Percentiles rank a stretch among this genome's conserved stretches.
Conservation (phyloP, 1,140 invertebrate species). For the Drosophila pruinosa region DNA sequence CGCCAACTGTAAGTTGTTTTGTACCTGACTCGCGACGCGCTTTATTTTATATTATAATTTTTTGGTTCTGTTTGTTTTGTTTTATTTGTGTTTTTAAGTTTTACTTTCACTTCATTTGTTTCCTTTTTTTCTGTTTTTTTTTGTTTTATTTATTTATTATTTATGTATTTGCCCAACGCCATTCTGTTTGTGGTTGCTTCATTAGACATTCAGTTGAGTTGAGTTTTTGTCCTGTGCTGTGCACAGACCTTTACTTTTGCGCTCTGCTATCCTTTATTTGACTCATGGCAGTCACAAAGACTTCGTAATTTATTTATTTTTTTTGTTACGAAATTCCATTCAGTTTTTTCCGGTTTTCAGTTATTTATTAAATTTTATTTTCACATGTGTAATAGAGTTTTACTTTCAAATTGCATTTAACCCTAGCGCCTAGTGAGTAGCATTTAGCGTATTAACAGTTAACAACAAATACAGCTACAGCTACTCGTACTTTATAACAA, state of each 20-base stretch:
- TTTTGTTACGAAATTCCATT: conserved; percentile 7
- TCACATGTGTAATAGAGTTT: conserved; percentile 37
- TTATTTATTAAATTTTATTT: conserved; percentile 25
- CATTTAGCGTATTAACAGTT: conserved; percentile 57
- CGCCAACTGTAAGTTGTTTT: conserved; percentile 89
- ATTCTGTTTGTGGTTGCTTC: conserved; percentile 50
- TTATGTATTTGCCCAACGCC: conserved; percentile 43
- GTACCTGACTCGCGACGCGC: conserved; percentile 36
- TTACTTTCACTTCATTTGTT: conserved; percentile 10
- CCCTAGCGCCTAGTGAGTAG: conserved; percentile 67
- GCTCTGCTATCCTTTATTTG: not conserved
- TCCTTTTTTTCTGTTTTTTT: conserved; percentile 12
- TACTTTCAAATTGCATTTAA: conserved; percentile 33
- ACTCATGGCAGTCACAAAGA: conserved; percentile 19
- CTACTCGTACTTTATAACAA: conserved; percentile 40
- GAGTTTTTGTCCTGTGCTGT: conserved; percentile 5
- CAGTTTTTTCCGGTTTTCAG: not conserved
- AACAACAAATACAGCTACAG: conserved; percentile 58
- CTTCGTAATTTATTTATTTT: conserved; percentile 8
- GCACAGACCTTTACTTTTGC: not conserved
- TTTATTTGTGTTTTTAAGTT: conserved; percentile 11
- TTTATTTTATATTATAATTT: conserved; percentile 17
- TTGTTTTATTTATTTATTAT: conserved; percentile 23
- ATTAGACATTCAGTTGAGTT: conserved; percentile 19
- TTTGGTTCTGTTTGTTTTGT: not conserved